Evolutionary conservation across 2,888 invertebrate species (phyloP), one percentile per base, ranked within the genome.

Genomic region (Parnassius mnemosyne): DNA sequence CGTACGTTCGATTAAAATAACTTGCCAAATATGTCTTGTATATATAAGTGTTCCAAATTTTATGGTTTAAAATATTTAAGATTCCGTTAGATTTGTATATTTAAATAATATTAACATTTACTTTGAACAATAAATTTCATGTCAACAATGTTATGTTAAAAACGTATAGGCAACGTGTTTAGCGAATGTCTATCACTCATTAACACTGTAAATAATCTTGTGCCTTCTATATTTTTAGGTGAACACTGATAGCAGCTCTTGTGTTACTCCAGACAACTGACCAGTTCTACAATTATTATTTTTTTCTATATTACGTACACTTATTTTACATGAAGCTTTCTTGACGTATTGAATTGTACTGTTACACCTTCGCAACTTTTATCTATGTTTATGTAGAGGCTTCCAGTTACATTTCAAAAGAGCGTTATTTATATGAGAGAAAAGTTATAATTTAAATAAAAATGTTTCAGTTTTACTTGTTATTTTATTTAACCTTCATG

Each of bases 361-460:
- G 61, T 67, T 70, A 77, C 71, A 57, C 49, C 49, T 55, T 42
- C 52, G 68, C 74, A 69, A 76, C 69, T 77, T 75, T 75, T 70
- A 74, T 78, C 72, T 78, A 76, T 81, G 79, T 83, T 83, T 83
- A 82, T 82, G 84, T 90, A 90, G 90, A 90, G 89, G 90, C 90
- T 91, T 91, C 90, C 90, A 89, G 77, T 85, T 86, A 81, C 72
- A 78, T 80, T 60, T 79, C 78, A 81, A 87, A 83, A 87, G 82
- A 89, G 78, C 83, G 80, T 87, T 87, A 89, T 89, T 86, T 89
- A 89, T 87, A 85, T 84, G 78, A 85, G 72, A 71, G 49, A 75
- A 78, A 81, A 78, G 79, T 87, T 89, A 84, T 86, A 82, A 84
- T 84, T 85, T 87, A 82, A 87, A 84, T 87, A 87, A 89, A 63